Evolutionary conservation across 2,797 vertebrate genomes (phyloP).

Genomic region (Pagetopsis macropterus): DNA sequence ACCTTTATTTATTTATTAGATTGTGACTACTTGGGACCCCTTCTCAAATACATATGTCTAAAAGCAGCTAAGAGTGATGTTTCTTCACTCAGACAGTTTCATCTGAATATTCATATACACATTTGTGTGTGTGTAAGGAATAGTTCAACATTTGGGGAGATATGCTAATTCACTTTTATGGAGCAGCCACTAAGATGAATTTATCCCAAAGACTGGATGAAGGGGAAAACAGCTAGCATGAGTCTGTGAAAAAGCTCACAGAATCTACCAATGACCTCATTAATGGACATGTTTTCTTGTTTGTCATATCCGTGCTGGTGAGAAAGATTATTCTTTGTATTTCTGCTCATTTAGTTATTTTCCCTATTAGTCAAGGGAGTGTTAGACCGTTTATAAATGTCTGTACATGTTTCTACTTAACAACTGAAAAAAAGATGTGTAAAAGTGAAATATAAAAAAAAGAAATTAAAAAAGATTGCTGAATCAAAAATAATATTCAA

Average conservation of each 20-base stretch:
- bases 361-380: conserved; percentile 17
- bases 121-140: neutral
- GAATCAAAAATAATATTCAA: no score
- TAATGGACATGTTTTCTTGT: no score
- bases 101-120: neutral
- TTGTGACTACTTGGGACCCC: neutral
- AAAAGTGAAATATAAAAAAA: no score
- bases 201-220: no score
- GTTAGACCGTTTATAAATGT: conserved; percentile 25
- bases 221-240: no score
- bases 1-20: neutral
- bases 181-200: no score
- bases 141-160: no score
- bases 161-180: no score
- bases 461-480: no score
- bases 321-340: neutral
- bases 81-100: neutral
- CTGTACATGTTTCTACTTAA: conserved; percentile 27
- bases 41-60: neutral
- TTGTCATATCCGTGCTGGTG: no score
- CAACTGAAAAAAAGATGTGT: conserved; percentile 8
- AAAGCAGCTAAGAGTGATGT: neutral
- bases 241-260: no score
- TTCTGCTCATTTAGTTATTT: conserved; percentile 40
- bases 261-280: no score